These are phyloP conservation scores for Nezara viridula DNA, from an alignment of 2,888 invertebrate genomes.

Conservation along the genomic window DNA sequence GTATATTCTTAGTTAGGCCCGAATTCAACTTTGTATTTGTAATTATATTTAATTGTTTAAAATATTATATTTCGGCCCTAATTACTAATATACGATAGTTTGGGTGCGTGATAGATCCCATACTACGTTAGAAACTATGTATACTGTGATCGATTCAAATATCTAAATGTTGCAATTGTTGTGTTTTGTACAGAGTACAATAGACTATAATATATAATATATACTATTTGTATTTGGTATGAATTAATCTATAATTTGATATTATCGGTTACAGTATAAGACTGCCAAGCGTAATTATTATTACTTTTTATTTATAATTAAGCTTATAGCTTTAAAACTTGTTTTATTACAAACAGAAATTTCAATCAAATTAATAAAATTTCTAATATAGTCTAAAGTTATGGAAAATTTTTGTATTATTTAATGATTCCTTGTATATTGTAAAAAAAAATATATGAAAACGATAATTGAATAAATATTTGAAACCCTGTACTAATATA, in stretches of 20 bases:
- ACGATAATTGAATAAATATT: background rate
- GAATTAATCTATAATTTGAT: constrained; percentile 55
- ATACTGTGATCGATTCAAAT: constrained; percentile 65
- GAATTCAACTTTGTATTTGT: constrained; percentile 62
- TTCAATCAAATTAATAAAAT: constrained; percentile 62
- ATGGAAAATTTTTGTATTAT: constrained; percentile 28
- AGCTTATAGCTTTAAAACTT: constrained; percentile 65
- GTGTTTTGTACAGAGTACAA: constrained; percentile 60
- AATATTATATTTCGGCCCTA: constrained; percentile 64
- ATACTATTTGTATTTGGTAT: constrained; percentile 59
- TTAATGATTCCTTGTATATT: constrained; percentile 19
- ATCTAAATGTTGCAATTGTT: constrained; percentile 59
- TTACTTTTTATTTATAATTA: constrained; percentile 65
- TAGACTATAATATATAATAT: constrained; percentile 62
- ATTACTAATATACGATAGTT: constrained; percentile 65
- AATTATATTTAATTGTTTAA: constrained; percentile 63
- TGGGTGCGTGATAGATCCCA: constrained; percentile 62
- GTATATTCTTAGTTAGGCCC: constrained; percentile 66
- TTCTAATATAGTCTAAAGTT: constrained; percentile 55
- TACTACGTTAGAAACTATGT: constrained; percentile 55
- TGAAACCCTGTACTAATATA: constrained; percentile 37
- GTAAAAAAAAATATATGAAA: background rate
- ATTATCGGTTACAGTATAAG: constrained; percentile 66
- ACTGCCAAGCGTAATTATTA: constrained; percentile 65
- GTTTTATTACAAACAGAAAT: constrained; percentile 59